These are phyloP conservation scores for Drosophila mojavensis DNA, from an alignment of 1,140 invertebrate species.

Conservation along the genomic window DNA sequence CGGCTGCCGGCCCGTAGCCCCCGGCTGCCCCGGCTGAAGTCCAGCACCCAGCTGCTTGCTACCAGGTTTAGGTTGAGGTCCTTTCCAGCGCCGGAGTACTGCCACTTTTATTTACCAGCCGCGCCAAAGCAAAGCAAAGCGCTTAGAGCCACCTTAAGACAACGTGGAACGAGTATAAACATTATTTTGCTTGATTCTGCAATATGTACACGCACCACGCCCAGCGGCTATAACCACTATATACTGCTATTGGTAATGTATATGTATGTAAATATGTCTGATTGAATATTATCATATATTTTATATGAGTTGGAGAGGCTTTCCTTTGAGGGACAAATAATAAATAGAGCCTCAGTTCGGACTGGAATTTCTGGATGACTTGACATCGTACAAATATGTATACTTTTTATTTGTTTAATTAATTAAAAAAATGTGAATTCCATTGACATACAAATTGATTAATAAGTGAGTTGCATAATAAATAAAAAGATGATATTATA, in stretches of 20 bases:
- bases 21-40: constrained; percentile 25
- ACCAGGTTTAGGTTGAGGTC: constrained; percentile 4
- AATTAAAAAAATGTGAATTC: no score
- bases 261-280: not conserved
- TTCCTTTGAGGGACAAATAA: not conserved
- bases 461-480: no score
- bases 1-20: not conserved
- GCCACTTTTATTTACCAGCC: constrained; percentile 48
- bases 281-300: not conserved
- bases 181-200: constrained; percentile 39
- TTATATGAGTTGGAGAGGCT: not conserved
- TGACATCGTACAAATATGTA: no score
- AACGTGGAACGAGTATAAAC: constrained; percentile 49
- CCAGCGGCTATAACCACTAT: constrained; percentile 61
- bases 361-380: no score
- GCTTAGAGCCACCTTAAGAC: constrained; percentile 58
- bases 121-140: constrained; percentile 45
- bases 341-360: no score
- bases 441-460: no score
- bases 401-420: no score
- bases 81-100: not conserved
- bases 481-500: no score
- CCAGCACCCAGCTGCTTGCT: constrained; percentile 29
- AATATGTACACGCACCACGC: constrained; percentile 43
- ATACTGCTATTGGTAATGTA: constrained; percentile 37